Evolutionary conservation across 2,888 invertebrate species (phyloP).

Genomic region (Phymatocera aterrima): DNA sequence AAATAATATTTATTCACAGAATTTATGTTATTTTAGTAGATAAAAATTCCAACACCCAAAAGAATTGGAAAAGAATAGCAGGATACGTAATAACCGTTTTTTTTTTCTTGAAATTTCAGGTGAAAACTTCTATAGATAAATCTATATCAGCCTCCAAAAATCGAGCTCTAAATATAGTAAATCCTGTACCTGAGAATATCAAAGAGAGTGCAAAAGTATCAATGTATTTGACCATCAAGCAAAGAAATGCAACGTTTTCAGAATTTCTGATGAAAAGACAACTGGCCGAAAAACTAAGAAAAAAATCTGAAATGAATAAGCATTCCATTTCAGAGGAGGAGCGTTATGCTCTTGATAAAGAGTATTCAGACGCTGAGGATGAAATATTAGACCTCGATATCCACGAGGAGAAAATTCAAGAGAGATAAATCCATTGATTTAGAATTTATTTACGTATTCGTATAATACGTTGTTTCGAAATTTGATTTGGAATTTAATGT

Average conservation of each 20-base stretch:
- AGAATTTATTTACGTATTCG: conserved; percentile 1
- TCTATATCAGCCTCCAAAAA: conserved; percentile 62
- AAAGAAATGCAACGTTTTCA: conserved; percentile 76
- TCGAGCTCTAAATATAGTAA: conserved; percentile 47
- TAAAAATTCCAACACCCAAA: too few species aligned
- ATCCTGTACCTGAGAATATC: conserved; percentile 59
- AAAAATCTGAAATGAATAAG: conserved; percentile 59
- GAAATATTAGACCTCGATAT: conserved; percentile 57
- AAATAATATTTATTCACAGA: conserved; percentile 24
- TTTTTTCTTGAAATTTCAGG: conserved; percentile 59
- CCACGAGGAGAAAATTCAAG: neutral
- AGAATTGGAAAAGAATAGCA: neutral
- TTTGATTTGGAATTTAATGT: too few species aligned
- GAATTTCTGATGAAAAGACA: conserved; percentile 78
- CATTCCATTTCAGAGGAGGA: conserved; percentile 58
- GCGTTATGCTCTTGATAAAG: conserved; percentile 48
- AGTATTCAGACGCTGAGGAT: conserved; percentile 58
- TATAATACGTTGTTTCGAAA: too few species aligned
- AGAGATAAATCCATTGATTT: neutral
- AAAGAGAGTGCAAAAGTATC: conserved; percentile 51
- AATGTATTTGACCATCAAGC: conserved; percentile 58
- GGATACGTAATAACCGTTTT: conserved; percentile 39
- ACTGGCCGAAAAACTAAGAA: conserved; percentile 67
- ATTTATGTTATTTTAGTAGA: conserved; percentile 28
- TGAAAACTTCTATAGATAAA: conserved; percentile 66